Percentiles rank a stretch among this genome's conserved stretches.
These are phyloP conservation scores for Acronicta alni DNA, from an alignment of 2,888 invertebrate genomes.

Conservation along the genomic window DNA sequence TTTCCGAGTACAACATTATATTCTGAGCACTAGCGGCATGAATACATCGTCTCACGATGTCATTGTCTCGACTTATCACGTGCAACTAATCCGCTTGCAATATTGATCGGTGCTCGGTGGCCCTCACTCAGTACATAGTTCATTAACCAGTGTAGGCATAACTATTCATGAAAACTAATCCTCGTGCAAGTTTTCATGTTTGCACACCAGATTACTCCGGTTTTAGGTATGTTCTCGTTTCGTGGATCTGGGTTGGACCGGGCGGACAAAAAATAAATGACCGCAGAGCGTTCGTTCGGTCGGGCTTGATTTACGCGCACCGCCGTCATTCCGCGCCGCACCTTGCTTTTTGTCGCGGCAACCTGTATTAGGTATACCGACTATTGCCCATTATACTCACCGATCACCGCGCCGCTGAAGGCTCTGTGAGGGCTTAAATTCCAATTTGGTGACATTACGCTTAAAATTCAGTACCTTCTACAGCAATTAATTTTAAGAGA, in stretches of 20 bases:
- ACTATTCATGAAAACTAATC: background rate
- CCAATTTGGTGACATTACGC: slow-evolving; percentile 1
- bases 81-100: slow-evolving; percentile 2
- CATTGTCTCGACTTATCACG: background rate
- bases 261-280: slow-evolving; percentile 38
- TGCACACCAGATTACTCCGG: background rate
- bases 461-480: slow-evolving; percentile 3
- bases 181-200: background rate
- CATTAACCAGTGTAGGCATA: background rate
- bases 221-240: slow-evolving; percentile 6
- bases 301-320: slow-evolving; percentile 37
- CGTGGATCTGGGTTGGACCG: slow-evolving; percentile 6
- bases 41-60: background rate
- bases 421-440: slow-evolving; percentile 4
- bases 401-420: background rate
- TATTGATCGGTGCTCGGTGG: slow-evolving; percentile 1
- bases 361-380: slow-evolving; percentile 10
- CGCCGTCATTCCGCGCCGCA: slow-evolving; percentile 9
- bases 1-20: background rate
- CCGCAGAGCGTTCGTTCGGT: slow-evolving; percentile 18
- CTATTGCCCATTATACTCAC: slow-evolving; percentile 7
- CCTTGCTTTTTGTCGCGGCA: slow-evolving; percentile 31
- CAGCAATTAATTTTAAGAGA: slow-evolving; percentile 1
- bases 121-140: background rate
- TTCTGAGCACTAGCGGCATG: too few relatives aligned